Evolutionary conservation across 2,888 invertebrate genomes (phyloP).

Genomic region (Neelides folsomi): DNA sequence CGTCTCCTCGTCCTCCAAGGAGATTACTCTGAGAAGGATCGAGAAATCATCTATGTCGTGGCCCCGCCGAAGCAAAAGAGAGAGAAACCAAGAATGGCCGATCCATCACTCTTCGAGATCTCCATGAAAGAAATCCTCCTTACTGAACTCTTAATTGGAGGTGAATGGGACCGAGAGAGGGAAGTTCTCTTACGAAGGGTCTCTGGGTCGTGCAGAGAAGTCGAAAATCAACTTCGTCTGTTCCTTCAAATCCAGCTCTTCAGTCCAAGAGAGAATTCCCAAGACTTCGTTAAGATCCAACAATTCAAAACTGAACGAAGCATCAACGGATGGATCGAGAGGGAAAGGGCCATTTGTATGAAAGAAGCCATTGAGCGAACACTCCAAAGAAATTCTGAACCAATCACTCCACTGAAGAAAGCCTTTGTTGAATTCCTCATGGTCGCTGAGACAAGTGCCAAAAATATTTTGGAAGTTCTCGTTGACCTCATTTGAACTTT

Average conservation of each 20-base stretch:
- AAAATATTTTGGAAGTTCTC: slow-evolving; percentile 30
- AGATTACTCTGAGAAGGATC: slow-evolving; percentile 1
- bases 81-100: too few species aligned
- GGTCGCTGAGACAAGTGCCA: slow-evolving; percentile 32
- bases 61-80: neutral
- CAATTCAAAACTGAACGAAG: slow-evolving; percentile 21
- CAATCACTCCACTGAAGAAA: slow-evolving; percentile 30
- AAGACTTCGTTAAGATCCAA: slow-evolving; percentile 23
- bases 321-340: slow-evolving; percentile 29
- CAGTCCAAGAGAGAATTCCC: slow-evolving; percentile 18
- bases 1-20: slow-evolving; percentile 26
- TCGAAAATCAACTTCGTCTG: slow-evolving; percentile 25
- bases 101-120: slow-evolving; percentile 18
- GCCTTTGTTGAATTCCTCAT: slow-evolving; percentile 31
- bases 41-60: slow-evolving; percentile 25
- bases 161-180: slow-evolving; percentile 24
- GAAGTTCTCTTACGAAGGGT: slow-evolving; percentile 23
- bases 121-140: slow-evolving; percentile 27
- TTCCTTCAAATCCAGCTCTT: slow-evolving; percentile 32
- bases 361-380: slow-evolving; percentile 31
- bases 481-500: slow-evolving; percentile 17
- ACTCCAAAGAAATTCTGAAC: slow-evolving; percentile 18
- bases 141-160: slow-evolving; percentile 16
- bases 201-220: slow-evolving; percentile 19
- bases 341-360: slow-evolving; percentile 31